These are phyloP conservation scores for Hypomesus transpacificus DNA, from an alignment of 2,113 vertebrate species.

Conservation along the genomic window DNA sequence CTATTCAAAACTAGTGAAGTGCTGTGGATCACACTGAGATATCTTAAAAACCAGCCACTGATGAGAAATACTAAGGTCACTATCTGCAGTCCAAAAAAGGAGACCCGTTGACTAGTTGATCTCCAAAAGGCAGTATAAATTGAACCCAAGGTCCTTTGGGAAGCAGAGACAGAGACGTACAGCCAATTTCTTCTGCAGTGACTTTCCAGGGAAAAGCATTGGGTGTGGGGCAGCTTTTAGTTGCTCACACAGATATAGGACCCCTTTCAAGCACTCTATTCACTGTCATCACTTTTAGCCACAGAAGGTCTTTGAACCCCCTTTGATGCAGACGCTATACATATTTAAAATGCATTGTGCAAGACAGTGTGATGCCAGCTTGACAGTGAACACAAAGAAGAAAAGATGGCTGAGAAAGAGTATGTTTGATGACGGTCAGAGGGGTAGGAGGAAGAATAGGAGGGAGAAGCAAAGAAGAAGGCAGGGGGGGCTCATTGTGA, in stretches of 20 bases:
- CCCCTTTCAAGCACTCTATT: not conserved
- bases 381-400: slow-evolving; percentile 39
- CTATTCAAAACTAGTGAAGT: slow-evolving; percentile 27
- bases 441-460: slow-evolving; percentile 1
- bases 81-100: not conserved
- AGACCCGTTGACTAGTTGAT: slow-evolving; percentile 12
- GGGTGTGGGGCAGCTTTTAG: slow-evolving; percentile 22
- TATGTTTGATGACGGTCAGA: slow-evolving; percentile 51
- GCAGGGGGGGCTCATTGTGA: slow-evolving; percentile 30
- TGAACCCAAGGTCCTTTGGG: not conserved
- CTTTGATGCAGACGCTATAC: slow-evolving; percentile 33
- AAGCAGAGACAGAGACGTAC: not conserved
- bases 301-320: slow-evolving; percentile 38
- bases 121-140: slow-evolving; percentile 15
- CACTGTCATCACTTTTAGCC: slow-evolving; percentile 14
- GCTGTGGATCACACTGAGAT: slow-evolving; percentile 29
- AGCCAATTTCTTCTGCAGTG: not conserved
- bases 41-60: slow-evolving; percentile 32
- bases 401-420: slow-evolving; percentile 47
- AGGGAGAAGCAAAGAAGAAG: slow-evolving; percentile 2
- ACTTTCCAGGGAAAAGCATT: not conserved
- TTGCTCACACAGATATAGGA: not conserved
- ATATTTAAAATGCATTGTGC: slow-evolving; percentile 44
- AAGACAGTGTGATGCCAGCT: slow-evolving; percentile 38
- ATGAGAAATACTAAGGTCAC: slow-evolving; percentile 34